Percentiles rank a stretch among this genome's conserved stretches.
Conservation (phyloP, 1,140 invertebrate species). For the Micrasema longulum region DNA sequence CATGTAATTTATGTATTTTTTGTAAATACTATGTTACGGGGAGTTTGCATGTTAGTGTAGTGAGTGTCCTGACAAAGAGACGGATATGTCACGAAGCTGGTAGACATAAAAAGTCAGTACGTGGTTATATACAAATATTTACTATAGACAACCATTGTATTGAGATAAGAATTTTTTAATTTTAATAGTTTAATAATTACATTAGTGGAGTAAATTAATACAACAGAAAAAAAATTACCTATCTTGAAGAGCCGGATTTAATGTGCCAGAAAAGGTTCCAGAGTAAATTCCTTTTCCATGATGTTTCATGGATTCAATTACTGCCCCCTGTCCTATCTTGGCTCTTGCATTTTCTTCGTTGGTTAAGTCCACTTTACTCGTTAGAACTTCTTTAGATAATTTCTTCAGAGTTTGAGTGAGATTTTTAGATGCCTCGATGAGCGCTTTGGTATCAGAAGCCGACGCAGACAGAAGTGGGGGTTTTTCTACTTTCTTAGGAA, state of each 20-base stretch:
- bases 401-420: conserved; percentile 92
- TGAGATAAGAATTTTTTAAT: too few species aligned
- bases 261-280: conserved; percentile 85
- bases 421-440: conserved; percentile 90
- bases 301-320: conserved; percentile 93
- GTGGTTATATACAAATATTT: too few species aligned
- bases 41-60: too few species aligned
- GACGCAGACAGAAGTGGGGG: conserved; percentile 53
- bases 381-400: conserved; percentile 89
- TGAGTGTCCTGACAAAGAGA: too few species aligned
- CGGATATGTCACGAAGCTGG: too few species aligned
- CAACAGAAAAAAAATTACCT: conserved; percentile 60
- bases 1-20: too few species aligned
- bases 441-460: conserved; percentile 76
- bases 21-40: too few species aligned
- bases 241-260: conserved; percentile 95
- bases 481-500: conserved; percentile 32
- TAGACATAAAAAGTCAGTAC: too few species aligned
- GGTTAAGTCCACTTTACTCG: conserved; percentile 71
- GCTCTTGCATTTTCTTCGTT: conserved; percentile 65
- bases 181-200: too few species aligned
- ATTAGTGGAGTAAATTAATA: too few species aligned
- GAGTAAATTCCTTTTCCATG: conserved; percentile 92
- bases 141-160: too few species aligned
- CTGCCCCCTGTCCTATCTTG: conserved; percentile 79